Evolutionary conservation across 2,888 invertebrate genomes (phyloP).

Genomic region (Neocrepidodera transversa): DNA sequence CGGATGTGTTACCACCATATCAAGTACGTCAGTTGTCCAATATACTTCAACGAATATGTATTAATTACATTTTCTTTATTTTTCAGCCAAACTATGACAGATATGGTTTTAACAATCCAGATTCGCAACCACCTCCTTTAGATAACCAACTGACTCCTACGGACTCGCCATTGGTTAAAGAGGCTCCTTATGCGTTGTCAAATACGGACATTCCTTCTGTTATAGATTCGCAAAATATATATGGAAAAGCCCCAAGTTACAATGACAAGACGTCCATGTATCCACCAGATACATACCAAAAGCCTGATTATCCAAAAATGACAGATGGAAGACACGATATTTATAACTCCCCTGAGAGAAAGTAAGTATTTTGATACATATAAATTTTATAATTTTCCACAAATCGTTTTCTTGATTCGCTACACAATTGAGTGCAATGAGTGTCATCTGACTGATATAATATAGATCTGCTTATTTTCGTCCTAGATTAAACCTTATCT

Average conservation of each 20-base stretch:
- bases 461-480: too few species aligned
- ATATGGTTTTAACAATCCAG: constrained; percentile 56
- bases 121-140: constrained; percentile 38
- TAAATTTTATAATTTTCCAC: too few species aligned
- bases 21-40: constrained; percentile 64
- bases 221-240: constrained; percentile 48
- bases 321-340: constrained; percentile 41
- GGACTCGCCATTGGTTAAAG: constrained; percentile 50
- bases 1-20: constrained; percentile 84
- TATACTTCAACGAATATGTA: constrained; percentile 39
- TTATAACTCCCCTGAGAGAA: constrained; percentile 32
- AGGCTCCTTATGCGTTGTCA: constrained; percentile 53
- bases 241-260: constrained; percentile 47
- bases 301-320: constrained; percentile 43
- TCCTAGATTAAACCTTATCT: too few species aligned
- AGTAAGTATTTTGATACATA: constrained; percentile 18
- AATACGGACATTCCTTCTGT: constrained; percentile 53
- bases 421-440: too few species aligned
- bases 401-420: too few species aligned
- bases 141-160: constrained; percentile 45
- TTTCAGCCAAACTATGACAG: constrained; percentile 58
- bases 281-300: constrained; percentile 43
- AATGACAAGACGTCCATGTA: constrained; percentile 42
- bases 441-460: too few species aligned
- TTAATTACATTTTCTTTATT: constrained; percentile 6